phyloP scores from a whole-genome alignment of 2,797 vertebrate genomes.

The Macropus fuliginosus region DNA sequence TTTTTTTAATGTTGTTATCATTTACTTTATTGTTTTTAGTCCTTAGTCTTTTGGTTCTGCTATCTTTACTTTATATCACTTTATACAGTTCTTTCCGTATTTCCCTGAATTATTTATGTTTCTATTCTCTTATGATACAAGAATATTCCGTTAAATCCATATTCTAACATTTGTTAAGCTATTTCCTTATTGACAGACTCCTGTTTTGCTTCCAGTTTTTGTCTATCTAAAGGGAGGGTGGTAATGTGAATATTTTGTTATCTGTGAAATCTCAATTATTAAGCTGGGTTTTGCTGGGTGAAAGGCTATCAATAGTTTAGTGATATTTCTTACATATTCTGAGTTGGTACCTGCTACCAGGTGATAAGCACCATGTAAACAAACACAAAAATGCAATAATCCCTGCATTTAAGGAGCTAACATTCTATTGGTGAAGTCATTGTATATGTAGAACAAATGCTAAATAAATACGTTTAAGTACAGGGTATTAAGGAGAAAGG shows the following conservation, averaged over 20 bases:
- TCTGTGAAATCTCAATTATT: background rate
- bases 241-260: background rate
- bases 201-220: background rate
- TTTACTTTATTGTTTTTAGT: background rate
- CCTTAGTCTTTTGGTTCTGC: background rate
- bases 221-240: background rate
- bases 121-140: background rate
- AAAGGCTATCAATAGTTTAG: background rate
- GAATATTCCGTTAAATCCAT: background rate
- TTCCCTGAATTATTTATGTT: background rate
- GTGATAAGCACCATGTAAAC: background rate
- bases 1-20: background rate
- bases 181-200: background rate
- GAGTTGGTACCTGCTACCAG: background rate
- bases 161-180: background rate
- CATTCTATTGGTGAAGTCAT: background rate
- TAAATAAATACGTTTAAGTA: background rate
- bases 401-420: background rate
- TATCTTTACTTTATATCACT: background rate
- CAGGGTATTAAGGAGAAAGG: background rate
- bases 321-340: background rate
- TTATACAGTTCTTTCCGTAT: background rate
- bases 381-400: background rate
- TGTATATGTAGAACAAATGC: background rate
- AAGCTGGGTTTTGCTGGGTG: background rate